Conservation (phyloP, 2,113 vertebrate genomes). For the Alces alces region DNA sequence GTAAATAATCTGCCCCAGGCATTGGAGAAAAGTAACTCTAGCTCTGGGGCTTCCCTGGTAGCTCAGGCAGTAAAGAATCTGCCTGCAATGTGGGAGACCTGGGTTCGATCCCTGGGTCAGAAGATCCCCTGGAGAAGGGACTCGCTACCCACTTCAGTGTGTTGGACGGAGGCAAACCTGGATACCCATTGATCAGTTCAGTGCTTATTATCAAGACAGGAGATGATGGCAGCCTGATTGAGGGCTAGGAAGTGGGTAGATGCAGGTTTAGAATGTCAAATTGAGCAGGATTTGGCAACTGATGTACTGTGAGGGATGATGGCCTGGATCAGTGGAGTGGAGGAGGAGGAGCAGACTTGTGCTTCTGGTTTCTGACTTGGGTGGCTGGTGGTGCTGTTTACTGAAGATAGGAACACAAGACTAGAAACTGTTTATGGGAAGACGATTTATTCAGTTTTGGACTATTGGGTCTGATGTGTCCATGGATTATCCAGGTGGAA, state of each 20-base stretch:
- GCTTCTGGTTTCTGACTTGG: neutral
- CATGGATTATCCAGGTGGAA: neutral
- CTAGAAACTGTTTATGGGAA: neutral
- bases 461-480: neutral
- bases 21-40: neutral
- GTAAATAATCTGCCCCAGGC: neutral
- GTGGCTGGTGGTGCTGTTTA: neutral
- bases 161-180: neutral
- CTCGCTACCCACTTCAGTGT: neutral
- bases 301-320: neutral
- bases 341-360: neutral
- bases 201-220: neutral
- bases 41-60: neutral
- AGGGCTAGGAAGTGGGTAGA: neutral
- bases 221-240: neutral
- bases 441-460: neutral
- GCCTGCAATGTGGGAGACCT: neutral
- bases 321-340: neutral
- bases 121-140: neutral
- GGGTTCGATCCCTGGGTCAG: rapidly evolving
- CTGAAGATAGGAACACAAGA: neutral
- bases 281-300: neutral
- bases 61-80: neutral
- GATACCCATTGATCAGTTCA: neutral
- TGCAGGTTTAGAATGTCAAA: neutral